phyloP scores from a whole-genome alignment of 2,113 vertebrate genomes.

The Nothocercus julius region DNA sequence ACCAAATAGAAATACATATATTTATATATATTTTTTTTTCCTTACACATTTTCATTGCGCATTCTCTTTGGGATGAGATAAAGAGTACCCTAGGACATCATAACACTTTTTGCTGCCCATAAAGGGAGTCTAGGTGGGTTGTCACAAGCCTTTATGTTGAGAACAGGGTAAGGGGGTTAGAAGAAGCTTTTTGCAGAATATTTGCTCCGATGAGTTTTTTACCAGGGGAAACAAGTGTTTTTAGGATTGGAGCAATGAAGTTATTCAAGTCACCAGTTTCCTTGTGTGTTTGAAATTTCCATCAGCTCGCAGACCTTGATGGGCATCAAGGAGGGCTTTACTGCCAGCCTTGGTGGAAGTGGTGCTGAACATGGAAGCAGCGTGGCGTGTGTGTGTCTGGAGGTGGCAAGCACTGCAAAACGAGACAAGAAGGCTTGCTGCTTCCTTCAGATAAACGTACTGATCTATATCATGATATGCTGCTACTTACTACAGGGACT shows the following conservation, averaged over 20 bases:
- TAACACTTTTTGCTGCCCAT: not conserved
- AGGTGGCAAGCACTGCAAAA: constrained; percentile 45
- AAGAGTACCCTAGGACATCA: not conserved
- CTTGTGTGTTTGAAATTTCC: constrained; percentile 14
- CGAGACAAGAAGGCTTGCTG: constrained; percentile 3
- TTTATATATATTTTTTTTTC: too few relatives aligned
- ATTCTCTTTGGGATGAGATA: not conserved
- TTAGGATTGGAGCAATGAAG: constrained; percentile 23
- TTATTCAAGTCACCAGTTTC: not conserved
- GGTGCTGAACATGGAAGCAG: constrained; percentile 30
- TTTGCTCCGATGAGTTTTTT: constrained; percentile 20
- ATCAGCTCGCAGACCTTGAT: constrained; percentile 2
- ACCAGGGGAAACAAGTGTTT: constrained; percentile 1
- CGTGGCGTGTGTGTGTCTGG: not conserved
- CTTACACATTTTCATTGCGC: not conserved
- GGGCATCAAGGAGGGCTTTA: not conserved
- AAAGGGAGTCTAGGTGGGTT: not conserved
- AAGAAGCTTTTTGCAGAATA: constrained; percentile 10
- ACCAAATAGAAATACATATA: not conserved
- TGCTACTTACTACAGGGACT: constrained; percentile 9
- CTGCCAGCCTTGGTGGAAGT: not conserved
- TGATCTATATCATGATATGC: constrained; percentile 39
- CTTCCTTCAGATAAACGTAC: not conserved
- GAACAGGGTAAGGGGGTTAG: not conserved
- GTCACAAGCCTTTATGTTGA: not conserved